Conservation (phyloP, 2,113 vertebrate species). For the Pelusios castaneus region DNA sequence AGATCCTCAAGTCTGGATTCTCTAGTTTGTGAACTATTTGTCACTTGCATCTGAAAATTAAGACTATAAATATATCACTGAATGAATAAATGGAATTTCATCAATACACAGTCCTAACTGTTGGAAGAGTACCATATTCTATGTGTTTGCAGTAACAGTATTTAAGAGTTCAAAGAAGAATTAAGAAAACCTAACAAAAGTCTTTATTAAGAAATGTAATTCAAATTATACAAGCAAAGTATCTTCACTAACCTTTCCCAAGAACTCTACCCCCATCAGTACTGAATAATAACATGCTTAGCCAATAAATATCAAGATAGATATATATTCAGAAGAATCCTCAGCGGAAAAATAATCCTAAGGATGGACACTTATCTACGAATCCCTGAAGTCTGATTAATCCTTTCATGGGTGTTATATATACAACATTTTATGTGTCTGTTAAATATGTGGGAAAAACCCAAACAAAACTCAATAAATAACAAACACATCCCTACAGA, state of each 20-base stretch:
- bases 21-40: neutral
- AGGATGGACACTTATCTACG: neutral
- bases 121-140: conserved; percentile 20
- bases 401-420: neutral
- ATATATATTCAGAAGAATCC: neutral
- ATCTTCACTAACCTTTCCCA: conserved; percentile 3
- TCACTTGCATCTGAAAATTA: neutral
- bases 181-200: conserved; percentile 17
- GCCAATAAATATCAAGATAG: neutral
- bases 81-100: neutral
- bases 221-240: conserved; percentile 16
- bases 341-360: neutral
- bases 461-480: neutral
- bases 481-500: neutral
- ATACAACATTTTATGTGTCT: neutral
- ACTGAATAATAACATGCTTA: conserved; percentile 26
- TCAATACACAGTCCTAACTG: neutral
- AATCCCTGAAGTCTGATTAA: neutral
- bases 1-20: neutral
- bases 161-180: conserved; percentile 25
- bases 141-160: neutral
- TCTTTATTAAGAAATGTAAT: conserved; percentile 17
- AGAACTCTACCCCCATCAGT: neutral
- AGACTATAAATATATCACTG: neutral
- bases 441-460: neutral